Evolutionary conservation across 2,113 vertebrate species (phyloP).

Genomic region (Zosterops borbonicus): DNA sequence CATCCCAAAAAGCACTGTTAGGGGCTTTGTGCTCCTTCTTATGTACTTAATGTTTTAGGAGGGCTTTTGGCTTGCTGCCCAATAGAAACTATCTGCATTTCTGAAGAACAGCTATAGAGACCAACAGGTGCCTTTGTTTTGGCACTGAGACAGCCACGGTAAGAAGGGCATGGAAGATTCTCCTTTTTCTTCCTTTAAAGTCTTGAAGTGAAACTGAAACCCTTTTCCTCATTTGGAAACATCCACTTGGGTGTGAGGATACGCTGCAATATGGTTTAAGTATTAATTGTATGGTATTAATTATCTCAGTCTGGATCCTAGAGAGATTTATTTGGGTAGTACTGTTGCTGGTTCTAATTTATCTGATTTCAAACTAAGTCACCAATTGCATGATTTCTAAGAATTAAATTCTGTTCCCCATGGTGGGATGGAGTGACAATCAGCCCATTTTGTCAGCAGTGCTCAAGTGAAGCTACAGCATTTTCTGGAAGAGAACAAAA

Average conservation of each 20-base stretch:
- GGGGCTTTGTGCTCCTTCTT: no score
- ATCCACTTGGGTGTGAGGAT: neutral
- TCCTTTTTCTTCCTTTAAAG: neutral
- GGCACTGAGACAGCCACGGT: neutral
- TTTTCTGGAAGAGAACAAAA: neutral
- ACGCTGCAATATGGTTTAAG: neutral
- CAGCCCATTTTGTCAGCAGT: neutral
- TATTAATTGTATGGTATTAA: neutral
- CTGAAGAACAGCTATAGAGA: neutral
- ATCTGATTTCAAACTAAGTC: neutral
- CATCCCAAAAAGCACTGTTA: no score
- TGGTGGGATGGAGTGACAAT: neutral
- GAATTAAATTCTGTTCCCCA: neutral
- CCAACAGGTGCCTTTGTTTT: neutral
- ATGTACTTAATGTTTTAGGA: no score
- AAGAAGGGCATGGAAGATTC: neutral
- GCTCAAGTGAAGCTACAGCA: neutral
- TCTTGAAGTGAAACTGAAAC: neutral
- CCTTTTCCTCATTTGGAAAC: neutral
- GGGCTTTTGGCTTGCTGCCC: no score
- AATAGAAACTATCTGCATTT: no score
- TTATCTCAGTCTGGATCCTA: neutral
- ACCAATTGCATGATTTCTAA: neutral
- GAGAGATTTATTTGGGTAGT: neutral
- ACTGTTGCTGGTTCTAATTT: neutral